These are phyloP conservation scores for Cheilosia grossa DNA, from an alignment of 2,888 invertebrate species.

Conservation along the genomic window DNA sequence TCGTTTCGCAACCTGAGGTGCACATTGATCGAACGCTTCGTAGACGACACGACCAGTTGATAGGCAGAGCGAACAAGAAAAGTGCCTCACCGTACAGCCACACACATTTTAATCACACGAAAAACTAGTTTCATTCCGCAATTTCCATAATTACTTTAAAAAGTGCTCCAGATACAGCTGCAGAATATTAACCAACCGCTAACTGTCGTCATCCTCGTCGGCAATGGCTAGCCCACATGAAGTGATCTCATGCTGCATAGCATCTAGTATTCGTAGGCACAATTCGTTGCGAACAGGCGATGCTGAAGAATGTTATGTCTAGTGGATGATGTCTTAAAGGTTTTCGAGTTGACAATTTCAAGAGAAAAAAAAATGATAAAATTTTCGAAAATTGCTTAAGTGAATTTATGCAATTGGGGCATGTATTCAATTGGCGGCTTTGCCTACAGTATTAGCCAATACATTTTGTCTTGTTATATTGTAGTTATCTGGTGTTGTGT, in stretches of 20 bases:
- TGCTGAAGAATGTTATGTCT: constrained; percentile 15
- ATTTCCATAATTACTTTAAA: constrained; percentile 75
- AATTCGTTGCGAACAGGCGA: constrained; percentile 34
- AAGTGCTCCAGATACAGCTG: constrained; percentile 74
- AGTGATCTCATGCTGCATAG: constrained; percentile 66
- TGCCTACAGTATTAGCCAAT: too few relatives aligned
- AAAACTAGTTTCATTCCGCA: constrained; percentile 73
- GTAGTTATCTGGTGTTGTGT: too few relatives aligned
- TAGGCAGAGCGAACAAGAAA: constrained; percentile 64
- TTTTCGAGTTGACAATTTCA: neutral
- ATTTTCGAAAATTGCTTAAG: too few relatives aligned
- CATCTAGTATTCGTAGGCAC: constrained; percentile 40
- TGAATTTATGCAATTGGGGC: too few relatives aligned
- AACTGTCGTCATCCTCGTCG: constrained; percentile 73
- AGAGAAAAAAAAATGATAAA: neutral
- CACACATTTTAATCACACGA: constrained; percentile 71
- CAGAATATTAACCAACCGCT: constrained; percentile 71
- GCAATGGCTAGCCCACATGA: constrained; percentile 72
- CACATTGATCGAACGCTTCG: constrained; percentile 42
- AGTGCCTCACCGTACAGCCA: constrained; percentile 59
- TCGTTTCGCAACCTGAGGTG: constrained; percentile 64
- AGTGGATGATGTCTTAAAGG: constrained; percentile 11
- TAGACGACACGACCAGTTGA: constrained; percentile 65
- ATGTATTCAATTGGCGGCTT: too few relatives aligned
- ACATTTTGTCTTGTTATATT: too few relatives aligned